phyloP scores from a whole-genome alignment of 2,113 vertebrate species.

The Tychaedon coryphoeus region DNA sequence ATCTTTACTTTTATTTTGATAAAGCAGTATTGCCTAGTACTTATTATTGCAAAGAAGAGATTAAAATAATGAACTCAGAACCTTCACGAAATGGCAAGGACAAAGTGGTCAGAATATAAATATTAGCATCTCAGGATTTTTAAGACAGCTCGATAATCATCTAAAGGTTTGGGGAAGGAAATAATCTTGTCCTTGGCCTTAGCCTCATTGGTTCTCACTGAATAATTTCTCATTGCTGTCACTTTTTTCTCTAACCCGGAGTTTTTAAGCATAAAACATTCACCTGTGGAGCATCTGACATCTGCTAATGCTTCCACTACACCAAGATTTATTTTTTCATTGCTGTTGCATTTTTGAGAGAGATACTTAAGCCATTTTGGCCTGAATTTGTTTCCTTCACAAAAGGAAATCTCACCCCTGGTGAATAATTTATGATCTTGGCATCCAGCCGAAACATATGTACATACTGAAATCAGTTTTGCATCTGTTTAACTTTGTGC shows the following conservation, averaged over 20 bases:
- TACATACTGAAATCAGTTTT: constrained; percentile 50
- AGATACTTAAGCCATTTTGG: neutral
- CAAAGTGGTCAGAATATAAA: neutral
- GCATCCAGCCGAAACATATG: constrained; percentile 43
- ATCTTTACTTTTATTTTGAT: neutral
- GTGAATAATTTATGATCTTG: constrained; percentile 31
- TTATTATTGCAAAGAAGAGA: neutral
- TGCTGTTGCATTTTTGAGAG: neutral
- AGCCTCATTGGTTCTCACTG: neutral
- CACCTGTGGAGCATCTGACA: neutral
- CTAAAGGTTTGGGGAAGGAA: neutral
- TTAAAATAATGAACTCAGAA: neutral
- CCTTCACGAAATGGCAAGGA: neutral
- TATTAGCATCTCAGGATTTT: neutral
- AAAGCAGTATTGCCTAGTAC: neutral
- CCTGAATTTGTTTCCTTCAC: constrained; percentile 13
- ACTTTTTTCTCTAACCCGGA: neutral
- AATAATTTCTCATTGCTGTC: neutral
- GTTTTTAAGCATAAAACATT: neutral
- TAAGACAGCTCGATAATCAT: neutral
- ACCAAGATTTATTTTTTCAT: neutral
- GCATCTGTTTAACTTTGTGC: constrained; percentile 48
- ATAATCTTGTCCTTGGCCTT: neutral
- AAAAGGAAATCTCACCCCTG: neutral
- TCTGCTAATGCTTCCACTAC: neutral